Percentiles rank a stretch among this genome's conserved stretches.
These are phyloP conservation scores for Gadopsis marmoratus DNA, from an alignment of 2,797 vertebrate genomes.

Conservation along the genomic window DNA sequence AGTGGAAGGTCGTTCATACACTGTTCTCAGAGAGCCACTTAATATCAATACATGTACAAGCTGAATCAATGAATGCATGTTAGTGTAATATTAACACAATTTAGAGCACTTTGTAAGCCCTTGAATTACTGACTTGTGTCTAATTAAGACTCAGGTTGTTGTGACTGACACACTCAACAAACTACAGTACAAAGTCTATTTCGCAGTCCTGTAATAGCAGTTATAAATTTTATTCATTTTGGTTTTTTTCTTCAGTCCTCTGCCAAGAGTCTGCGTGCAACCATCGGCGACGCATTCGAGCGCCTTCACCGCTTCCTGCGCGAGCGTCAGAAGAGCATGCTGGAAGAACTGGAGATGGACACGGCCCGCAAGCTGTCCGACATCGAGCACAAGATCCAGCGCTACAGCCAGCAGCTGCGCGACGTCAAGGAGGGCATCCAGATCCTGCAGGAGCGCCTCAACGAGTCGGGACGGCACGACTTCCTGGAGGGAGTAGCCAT, in stretches of 20 bases:
- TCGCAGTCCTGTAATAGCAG: conserved; percentile 9
- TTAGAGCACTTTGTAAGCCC: conserved; percentile 41
- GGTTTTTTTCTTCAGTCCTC: conserved; percentile 89
- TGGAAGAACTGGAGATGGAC: conserved; percentile 97
- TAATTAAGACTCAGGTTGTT: conserved; percentile 48
- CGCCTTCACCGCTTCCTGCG: conserved; percentile 94
- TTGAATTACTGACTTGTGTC: conserved; percentile 51
- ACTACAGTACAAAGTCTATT: conserved; percentile 16
- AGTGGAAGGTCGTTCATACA: background rate
- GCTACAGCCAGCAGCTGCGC: conserved; percentile 96
- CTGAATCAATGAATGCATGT: conserved; percentile 57
- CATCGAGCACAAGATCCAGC: conserved; percentile 98
- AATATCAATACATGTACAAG: conserved; percentile 53
- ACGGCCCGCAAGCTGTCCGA: conserved; percentile 93
- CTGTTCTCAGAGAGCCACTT: conserved; percentile 32
- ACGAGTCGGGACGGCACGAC: conserved; percentile 89
- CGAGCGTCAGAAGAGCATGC: conserved; percentile 96
- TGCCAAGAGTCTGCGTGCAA: conserved; percentile 93
- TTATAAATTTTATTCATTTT: background rate
- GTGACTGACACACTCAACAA: conserved; percentile 42
- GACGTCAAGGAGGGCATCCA: conserved; percentile 96
- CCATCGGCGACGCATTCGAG: conserved; percentile 94
- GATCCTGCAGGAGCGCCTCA: conserved; percentile 95
- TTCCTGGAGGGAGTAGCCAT: conserved; percentile 93
- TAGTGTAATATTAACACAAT: conserved; percentile 60